These are phyloP conservation scores for Dasypus novemcinctus DNA, from an alignment of 2,113 vertebrate species.

Conservation along the genomic window DNA sequence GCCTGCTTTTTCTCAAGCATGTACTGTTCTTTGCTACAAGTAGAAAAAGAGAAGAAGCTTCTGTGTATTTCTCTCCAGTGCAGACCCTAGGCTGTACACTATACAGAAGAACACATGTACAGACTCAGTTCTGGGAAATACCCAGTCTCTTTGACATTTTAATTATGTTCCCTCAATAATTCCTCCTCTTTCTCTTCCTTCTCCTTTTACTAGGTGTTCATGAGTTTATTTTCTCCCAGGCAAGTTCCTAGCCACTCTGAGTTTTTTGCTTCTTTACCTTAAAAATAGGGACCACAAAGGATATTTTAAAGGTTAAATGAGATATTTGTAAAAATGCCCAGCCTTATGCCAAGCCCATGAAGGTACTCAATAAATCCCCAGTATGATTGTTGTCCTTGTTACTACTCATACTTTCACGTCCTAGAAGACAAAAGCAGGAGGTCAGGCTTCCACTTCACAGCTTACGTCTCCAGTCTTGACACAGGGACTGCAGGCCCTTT, in stretches of 20 bases:
- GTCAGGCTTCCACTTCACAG: background rate
- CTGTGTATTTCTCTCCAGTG: background rate
- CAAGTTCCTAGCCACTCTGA: background rate
- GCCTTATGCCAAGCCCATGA: background rate
- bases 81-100: background rate
- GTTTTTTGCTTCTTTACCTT: background rate
- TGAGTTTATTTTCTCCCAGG: background rate
- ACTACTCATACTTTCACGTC: background rate
- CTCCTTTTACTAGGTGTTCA: background rate
- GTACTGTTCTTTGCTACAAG: background rate
- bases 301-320: constrained; percentile 13
- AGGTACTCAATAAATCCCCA: background rate
- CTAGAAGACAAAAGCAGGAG: constrained; percentile 1
- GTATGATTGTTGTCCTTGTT: background rate
- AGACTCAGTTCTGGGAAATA: background rate
- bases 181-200: background rate
- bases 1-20: background rate
- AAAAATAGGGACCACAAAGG: background rate
- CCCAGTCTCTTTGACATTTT: background rate
- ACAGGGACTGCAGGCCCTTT: background rate
- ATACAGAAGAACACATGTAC: rapidly evolving
- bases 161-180: background rate
- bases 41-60: background rate
- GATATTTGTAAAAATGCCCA: background rate
- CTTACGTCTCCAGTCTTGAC: background rate